phyloP scores from a whole-genome alignment of 37 sponge, comb jelly and placozoan species.

The Bolinopsis microptera region DNA sequence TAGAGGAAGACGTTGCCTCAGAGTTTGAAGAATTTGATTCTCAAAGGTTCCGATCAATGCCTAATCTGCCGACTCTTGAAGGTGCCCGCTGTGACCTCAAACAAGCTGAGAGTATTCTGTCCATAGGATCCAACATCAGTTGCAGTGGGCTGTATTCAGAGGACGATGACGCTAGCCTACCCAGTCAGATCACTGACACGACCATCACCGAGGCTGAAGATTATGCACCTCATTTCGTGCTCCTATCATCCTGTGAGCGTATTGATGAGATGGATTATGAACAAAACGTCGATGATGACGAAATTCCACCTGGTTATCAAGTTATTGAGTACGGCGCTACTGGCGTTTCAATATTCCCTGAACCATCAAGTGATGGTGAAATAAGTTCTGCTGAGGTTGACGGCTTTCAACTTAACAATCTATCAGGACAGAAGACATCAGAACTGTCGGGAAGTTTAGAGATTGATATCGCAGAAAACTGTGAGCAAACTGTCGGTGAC shows the following conservation, averaged over 20 bases:
- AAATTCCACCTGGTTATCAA: background rate
- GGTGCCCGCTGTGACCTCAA: too few relatives aligned
- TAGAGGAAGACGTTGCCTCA: conserved; percentile 9
- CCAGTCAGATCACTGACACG: background rate
- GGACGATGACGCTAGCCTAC: background rate
- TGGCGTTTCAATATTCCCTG: background rate
- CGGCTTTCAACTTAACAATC: background rate
- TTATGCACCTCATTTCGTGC: background rate
- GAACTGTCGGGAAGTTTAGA: background rate
- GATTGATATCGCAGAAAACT: background rate
- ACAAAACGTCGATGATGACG: background rate
- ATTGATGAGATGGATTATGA: background rate
- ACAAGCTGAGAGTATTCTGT: background rate
- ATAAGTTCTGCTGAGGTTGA: background rate
- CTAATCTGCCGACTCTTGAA: background rate
- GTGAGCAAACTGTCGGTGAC: background rate
- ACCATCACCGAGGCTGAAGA: background rate
- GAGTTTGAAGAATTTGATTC: background rate
- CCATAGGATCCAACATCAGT: background rate
- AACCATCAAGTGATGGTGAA: background rate
- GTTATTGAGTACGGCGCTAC: conserved; percentile 24
- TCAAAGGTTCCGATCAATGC: background rate
- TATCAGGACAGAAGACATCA: background rate
- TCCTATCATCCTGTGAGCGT: background rate
- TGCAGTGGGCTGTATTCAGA: conserved; percentile 20